A percentile compares a stretch with the other conserved stretches of the same genome.
phyloP scores from a whole-genome alignment of 1,140 invertebrate genomes.

The Samia ricini region DNA sequence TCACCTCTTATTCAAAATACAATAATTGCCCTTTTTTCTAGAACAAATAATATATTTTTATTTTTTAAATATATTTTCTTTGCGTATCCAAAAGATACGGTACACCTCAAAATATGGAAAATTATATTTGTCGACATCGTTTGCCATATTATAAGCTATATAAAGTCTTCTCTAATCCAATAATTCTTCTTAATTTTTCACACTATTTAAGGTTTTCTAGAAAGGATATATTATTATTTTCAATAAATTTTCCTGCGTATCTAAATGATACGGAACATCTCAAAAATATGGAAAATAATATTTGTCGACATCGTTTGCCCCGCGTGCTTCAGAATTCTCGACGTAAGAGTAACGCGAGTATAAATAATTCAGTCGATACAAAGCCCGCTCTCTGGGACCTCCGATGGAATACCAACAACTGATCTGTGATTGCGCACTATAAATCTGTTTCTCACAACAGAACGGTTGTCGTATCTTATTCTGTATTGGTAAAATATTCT shows the following conservation, averaged over 20 bases:
- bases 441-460: constrained; percentile 48
- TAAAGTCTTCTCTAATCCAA: too few species aligned
- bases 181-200: too few species aligned
- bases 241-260: background rate
- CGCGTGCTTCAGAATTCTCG: constrained; percentile 5
- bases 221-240: too few species aligned
- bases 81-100: background rate
- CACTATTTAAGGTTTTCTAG: too few species aligned
- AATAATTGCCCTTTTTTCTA: too few species aligned
- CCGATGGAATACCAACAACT: constrained; percentile 64
- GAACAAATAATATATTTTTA: too few species aligned
- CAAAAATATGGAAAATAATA: constrained; percentile 2
- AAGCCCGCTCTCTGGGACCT: constrained; percentile 54
- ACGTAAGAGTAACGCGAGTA: constrained; percentile 43
- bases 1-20: too few species aligned
- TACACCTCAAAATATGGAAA: background rate
- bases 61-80: background rate
- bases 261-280: background rate
- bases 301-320: background rate
- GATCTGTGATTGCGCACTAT: constrained; percentile 67
- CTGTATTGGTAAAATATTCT: constrained; percentile 7
- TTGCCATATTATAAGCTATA: too few species aligned
- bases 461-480: constrained; percentile 21
- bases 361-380: constrained; percentile 68
- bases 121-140: constrained; percentile 4